Evolutionary conservation across 2,797 vertebrate species (phyloP).

Genomic region (Stomatorhinus walkeri): DNA sequence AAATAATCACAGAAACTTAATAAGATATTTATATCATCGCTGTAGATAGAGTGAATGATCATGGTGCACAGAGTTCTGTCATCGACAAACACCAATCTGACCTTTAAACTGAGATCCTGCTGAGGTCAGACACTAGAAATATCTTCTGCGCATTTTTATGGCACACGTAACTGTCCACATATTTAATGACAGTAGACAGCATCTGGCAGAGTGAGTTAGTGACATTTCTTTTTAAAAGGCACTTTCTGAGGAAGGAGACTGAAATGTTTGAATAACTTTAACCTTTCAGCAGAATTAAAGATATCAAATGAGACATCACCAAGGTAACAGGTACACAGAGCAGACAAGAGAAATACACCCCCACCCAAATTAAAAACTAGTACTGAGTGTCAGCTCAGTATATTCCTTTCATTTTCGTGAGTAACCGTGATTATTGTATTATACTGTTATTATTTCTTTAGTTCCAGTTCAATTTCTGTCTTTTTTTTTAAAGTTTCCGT

Average conservation of each 20-base stretch:
- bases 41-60: background rate
- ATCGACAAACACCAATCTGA: constrained; percentile 29
- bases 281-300: background rate
- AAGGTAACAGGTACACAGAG: background rate
- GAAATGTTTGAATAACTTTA: background rate
- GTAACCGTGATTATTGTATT: background rate
- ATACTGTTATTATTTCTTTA: background rate
- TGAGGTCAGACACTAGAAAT: constrained; percentile 37
- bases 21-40: background rate
- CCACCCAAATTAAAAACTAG: background rate
- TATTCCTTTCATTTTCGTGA: background rate
- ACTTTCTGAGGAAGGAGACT: background rate
- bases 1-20: background rate
- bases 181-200: background rate
- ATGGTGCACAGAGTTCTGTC: background rate
- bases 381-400: background rate
- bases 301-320: background rate
- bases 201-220: background rate
- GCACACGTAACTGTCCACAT: background rate
- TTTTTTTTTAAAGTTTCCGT: background rate
- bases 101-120: constrained; percentile 29
- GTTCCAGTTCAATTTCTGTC: background rate
- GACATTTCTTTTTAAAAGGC: background rate
- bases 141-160: constrained; percentile 12
- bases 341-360: background rate